Base-by-base conservation (phyloP, 1,140 invertebrate species). In the Olivierus martensii region DNA sequence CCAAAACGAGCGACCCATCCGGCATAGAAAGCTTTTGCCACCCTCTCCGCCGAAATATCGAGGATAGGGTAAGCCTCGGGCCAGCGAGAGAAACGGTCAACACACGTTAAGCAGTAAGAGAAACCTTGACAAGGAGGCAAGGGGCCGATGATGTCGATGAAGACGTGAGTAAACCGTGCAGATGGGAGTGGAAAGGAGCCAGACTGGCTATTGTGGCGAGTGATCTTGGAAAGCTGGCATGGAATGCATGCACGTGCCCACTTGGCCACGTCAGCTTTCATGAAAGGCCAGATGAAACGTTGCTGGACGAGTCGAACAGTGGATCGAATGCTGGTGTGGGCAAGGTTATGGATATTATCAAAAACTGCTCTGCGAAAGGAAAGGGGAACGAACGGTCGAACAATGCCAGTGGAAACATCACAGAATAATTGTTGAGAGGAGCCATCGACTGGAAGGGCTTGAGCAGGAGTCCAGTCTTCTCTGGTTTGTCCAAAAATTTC, bases 161-260 rank as follows among this genome's bases (percentile, higher is more conserved):
- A n/a, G n/a, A n/a, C n/a, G n/a, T n/a, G n/a, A n/a, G n/a, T n/a
- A n/a, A n/a, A n/a, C n/a, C n/a, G n/a, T n/a, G n/a, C n/a, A n/a
- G n/a, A n/a, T n/a, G n/a, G n/a, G n/a, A n/a, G n/a, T n/a, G n/a
- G n/a, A n/a, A n/a, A n/a, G n/a, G n/a, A n/a, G n/a, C n/a, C n/a
- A n/a, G n/a, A n/a, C n/a, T n/a, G n/a, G n/a, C n/a, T n/a, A n/a
- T n/a, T n/a, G n/a, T 58, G 57, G 43, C 47, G 51, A 2, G 17
- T 38, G 12, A 56, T 21, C 45, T 58, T 57, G 15, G 11, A 44
- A 14, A 17, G 35, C 22, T 58, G 57, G 46, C 57, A 58, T 2
- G 22, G 11, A 2, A 52, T 15, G 36, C 56, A 58, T 3, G 39
- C 17, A 22, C 22, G 11, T 38, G 22, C 28, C 39, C 46, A 58